Evolutionary conservation across 2,888 invertebrate genomes (phyloP), one percentile per base, ranked within the genome.

Genomic region (Eupeodes luniger): DNA sequence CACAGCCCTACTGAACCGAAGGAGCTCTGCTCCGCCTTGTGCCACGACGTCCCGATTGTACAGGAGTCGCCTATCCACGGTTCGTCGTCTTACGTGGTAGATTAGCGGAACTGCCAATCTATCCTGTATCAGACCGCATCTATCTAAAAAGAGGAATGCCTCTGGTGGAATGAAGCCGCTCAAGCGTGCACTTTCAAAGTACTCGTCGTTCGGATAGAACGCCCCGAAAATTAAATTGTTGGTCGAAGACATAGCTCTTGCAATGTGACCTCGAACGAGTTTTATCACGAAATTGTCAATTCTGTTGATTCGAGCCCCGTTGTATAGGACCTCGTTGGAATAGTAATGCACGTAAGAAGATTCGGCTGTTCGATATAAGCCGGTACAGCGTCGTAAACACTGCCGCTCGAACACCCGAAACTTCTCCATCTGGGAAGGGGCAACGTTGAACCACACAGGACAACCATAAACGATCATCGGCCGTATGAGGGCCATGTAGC

Each of bases 341-440:
- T 47, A 47, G 47, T 51, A 66, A 66, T 66, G n/a, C 40, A 47
- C 10, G 16, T 66, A 66, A 44, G 44, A 14, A n/a, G 64, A 47
- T 47, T 66, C 47, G 10, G 64, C 16, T 16, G 64, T 66, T 19
- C 64, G n/a, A 19, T n/a, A 61, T 19, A 44, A 49, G 40, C 51
- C n/a, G 51, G 12, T 1, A 51, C 51, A 12, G 11, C 5, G 2
- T 12, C 53, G 51, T 9, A 64, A 14, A 16, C 76, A 76, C 14
- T 47, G 44, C 36, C 67, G 57, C 61, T 78, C 69, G 40, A 67
- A 78, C 49, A 57, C n/a, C 27, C 67, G 57, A 16, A 78, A 44
- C 55, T 59, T 78, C 67, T 78, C 78, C 78, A 78, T 69, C 9
- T 40, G 40, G 40, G 40, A 40, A 40, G 40, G 40, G 40, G 40